phyloP scores from a whole-genome alignment of 2,888 invertebrate species.

The Pegoplata infirma region DNA sequence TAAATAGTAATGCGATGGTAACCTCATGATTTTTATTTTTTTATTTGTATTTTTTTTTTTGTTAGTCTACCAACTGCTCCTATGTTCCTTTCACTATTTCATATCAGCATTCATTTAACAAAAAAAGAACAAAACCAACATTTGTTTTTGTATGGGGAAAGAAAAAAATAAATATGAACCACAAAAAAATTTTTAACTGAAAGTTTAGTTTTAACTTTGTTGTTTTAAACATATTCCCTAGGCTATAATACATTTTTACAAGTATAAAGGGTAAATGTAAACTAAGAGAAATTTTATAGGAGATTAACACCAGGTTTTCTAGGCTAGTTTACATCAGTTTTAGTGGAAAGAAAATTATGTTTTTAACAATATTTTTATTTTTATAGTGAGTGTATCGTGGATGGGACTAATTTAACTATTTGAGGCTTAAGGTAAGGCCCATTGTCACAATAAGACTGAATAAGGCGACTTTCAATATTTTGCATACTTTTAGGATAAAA shows the following conservation, averaged over 20 bases:
- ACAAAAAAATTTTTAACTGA: no score
- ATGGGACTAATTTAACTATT: no score
- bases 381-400: not conserved
- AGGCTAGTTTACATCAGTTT: no score
- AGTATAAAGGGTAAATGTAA: constrained; percentile 38
- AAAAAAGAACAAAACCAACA: constrained; percentile 30
- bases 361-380: constrained; percentile 6
- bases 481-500: no score
- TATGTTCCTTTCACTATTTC: not conserved
- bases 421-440: no score
- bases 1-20: constrained; percentile 23
- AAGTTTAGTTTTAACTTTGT: constrained; percentile 50
- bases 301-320: no score
- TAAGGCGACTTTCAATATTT: no score
- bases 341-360: no score
- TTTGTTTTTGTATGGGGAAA: constrained; percentile 33
- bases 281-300: no score
- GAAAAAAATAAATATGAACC: not conserved
- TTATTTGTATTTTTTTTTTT: constrained; percentile 5
- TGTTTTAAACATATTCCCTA: constrained; percentile 48
- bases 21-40: constrained; percentile 48
- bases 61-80: not conserved
- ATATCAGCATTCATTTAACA: not conserved
- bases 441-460: no score
- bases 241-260: constrained; percentile 55